Conservation (phyloP, 2,113 vertebrate species). For the Oncorhynchus kisutch region DNA sequence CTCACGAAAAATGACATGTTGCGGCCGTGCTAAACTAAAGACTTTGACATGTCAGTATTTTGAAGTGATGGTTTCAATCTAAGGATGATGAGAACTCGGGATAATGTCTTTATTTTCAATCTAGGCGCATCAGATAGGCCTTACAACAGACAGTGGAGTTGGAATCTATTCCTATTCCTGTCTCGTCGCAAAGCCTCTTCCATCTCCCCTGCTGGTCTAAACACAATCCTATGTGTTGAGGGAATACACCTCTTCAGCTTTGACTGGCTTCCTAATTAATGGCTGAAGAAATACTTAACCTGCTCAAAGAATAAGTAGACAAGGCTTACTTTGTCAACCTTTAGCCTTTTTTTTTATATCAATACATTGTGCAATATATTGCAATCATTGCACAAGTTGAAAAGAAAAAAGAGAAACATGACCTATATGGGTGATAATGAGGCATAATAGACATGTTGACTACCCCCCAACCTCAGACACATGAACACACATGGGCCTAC, state of each 20-base stretch:
- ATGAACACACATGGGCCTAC: too few species aligned
- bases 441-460: background rate
- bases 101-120: background rate
- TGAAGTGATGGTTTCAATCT: background rate
- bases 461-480: too few species aligned
- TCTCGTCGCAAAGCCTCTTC: constrained; percentile 52
- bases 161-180: constrained; percentile 51
- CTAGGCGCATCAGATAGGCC: background rate
- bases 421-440: too few species aligned
- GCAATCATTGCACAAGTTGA: too few species aligned
- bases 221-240: constrained; percentile 43
- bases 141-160: constrained; percentile 23
- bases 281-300: background rate
- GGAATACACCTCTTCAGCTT: constrained; percentile 30
- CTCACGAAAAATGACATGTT: background rate
- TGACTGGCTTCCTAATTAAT: background rate
- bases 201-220: constrained; percentile 38
- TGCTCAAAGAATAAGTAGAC: background rate
- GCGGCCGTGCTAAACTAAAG: background rate
- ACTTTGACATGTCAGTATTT: background rate
- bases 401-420: too few species aligned
- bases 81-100: too few species aligned
- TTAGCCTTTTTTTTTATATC: background rate
- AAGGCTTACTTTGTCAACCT: background rate
- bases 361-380: background rate